Base-by-base conservation (phyloP, 2,797 vertebrate genomes). In the Helicolenus hilgendorfi region DNA sequence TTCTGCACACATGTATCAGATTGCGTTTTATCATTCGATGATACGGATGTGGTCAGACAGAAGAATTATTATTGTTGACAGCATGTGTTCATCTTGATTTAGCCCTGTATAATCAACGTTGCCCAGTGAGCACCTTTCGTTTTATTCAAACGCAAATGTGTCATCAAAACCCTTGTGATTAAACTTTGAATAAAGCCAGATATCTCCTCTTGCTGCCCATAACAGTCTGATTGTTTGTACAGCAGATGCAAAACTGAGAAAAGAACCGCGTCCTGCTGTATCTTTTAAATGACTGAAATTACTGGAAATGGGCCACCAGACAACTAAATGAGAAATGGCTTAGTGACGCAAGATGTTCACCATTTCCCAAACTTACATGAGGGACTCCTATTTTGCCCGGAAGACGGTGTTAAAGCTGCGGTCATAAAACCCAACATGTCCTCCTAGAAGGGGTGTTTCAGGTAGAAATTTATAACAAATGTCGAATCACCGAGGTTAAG, bases 21-120 rank as follows among this genome's bases (percentile, higher is more conserved):
- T 93, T 83, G 89, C 1, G 49, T 93, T 91, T 86, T 72, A 85
- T 92, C 90, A 89, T 81, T 49, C 56, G 36, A 79, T 85, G 84
- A 93, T 68, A 86, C 8, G 36, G 75, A 92, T 82, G 74, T 85
- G 84, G 71, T 86, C 62, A 77, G 91, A 89, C 88, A 89, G 91
- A 90, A 55, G 63, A 91, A 85, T 90, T 80, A 87, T 85, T 88
- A 83, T 87, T 91, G 84, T 90, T 90, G 87, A 89, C 91, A 94
- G 91, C 77, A 45, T 89, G 86, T 78, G 87, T 92, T 95, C 88
- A 85, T 93, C 85, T 91, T 86, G 85, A 92, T 89, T 86, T 84
- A 70, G 86, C 62, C 58, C 7, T 26, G 73, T 73, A 80, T 79
- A 89, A 85, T 92, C 83, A 92, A 78, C 84, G 74, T 79, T 63